Evolutionary conservation across 1,140 invertebrate species (phyloP).

Genomic region (Drosophila dunni): DNA sequence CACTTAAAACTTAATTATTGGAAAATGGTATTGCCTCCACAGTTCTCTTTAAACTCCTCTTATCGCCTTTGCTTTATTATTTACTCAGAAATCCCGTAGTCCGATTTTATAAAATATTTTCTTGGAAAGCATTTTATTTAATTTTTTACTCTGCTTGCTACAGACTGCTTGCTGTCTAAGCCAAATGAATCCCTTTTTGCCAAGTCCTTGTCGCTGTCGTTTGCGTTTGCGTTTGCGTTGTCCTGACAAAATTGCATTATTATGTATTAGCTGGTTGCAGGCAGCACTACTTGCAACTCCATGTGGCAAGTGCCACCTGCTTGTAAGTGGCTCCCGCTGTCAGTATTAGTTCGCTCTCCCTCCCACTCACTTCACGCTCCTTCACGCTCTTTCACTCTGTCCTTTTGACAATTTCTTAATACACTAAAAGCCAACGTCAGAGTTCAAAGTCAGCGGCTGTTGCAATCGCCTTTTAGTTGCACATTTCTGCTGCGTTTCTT

Average conservation of each 20-base stretch:
- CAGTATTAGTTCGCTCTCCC: not conserved
- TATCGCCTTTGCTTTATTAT: not conserved
- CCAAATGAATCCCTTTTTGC: slow-evolving; percentile 70
- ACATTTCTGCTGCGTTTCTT: slow-evolving; percentile 14
- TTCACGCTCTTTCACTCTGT: not conserved
- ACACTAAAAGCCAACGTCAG: slow-evolving; percentile 80
- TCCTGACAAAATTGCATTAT: slow-evolving; percentile 75
- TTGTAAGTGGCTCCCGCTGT: slow-evolving; percentile 47
- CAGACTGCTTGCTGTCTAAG: slow-evolving; percentile 48
- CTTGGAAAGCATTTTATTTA: slow-evolving; percentile 10
- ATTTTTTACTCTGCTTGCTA: slow-evolving; percentile 6
- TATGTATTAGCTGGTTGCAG: slow-evolving; percentile 61
- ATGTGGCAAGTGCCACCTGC: slow-evolving; percentile 20
- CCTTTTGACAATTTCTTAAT: slow-evolving; percentile 69
- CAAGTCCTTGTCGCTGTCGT: slow-evolving; percentile 43
- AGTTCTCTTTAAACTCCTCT: not conserved
- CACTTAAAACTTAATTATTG: too few relatives aligned
- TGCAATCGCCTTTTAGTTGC: slow-evolving; percentile 62
- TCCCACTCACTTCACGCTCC: slow-evolving; percentile 12
- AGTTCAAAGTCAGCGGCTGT: slow-evolving; percentile 70
- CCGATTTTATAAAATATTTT: slow-evolving; percentile 4
- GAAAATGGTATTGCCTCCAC: too few relatives aligned
- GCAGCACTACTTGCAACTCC: not conserved
- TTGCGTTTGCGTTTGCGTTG: slow-evolving; percentile 45
- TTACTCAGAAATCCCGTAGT: not conserved